Base-by-base conservation (phyloP, 2,888 invertebrate species). In the Drosophila atripex region DNA sequence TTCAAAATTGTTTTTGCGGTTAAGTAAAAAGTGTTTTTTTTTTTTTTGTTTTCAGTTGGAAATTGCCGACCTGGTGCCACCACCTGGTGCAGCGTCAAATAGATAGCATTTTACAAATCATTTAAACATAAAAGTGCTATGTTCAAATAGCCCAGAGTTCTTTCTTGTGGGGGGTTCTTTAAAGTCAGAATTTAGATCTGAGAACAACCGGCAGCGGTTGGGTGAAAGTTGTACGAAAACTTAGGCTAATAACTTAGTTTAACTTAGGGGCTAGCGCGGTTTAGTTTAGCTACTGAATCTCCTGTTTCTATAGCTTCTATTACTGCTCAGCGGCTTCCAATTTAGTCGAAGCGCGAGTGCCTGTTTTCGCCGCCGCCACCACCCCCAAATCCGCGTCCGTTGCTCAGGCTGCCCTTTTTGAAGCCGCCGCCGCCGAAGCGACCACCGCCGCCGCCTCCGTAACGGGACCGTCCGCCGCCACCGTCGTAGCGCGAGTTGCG, bases 401-500 rank as follows among this genome's bases (percentile, higher is more conserved):
- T 80, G 64, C 83, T 80, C 16, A 83, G 35, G 51, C 77, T 80
- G 55, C 87, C 78, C 52, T 78, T 77, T 49, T 78, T 80, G 72
- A 78, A 78, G 50, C 79, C 73, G 23, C 86, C 87, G 23, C 82
- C 92, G 70, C 84, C 79, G 25, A 78, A 71, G 39, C 80, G 82
- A 32, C 88, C 90, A 25, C 93, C 87, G 14, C 82, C 92, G 69
- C 84, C 79, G 66, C 93, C 92, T 69, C 80, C 77, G 65, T 93
- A 92, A 35, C 86, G 86, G 21, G 79, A 71, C 39, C 80, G 80
- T 38, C 88, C 90, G 30, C 93, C 93, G 59, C 93, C 94, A 43
- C 94, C 94, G 53, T 93, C 94, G 70, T 93, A 94, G 43, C 93
- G 92, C 41, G 90, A 91, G 77, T 94, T 93, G 77, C 93, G 94